phyloP scores from a whole-genome alignment of 1,140 invertebrate species.

The Bombus ignitus region DNA sequence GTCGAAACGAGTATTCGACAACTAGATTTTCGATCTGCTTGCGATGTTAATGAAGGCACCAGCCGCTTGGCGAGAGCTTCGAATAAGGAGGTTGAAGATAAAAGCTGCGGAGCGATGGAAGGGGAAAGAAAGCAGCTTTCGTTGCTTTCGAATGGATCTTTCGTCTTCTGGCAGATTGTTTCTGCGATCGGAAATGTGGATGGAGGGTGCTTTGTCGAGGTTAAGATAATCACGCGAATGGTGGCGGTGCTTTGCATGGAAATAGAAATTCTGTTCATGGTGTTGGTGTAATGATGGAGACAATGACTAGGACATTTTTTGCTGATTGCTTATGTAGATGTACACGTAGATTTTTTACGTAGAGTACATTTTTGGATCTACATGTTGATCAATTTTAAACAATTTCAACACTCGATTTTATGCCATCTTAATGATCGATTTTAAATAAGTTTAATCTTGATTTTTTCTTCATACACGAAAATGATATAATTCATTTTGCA shows the following conservation, averaged over 20 bases:
- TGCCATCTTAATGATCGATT: too few species aligned
- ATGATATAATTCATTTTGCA: too few species aligned
- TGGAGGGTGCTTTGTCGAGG: too few species aligned
- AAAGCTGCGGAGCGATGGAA: background rate
- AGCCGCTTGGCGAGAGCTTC: background rate
- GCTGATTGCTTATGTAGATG: too few species aligned
- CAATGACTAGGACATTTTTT: too few species aligned
- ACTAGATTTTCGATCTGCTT: constrained; percentile 11
- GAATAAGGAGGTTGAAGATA: background rate
- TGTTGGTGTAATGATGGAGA: background rate
- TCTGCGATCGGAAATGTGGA: background rate
- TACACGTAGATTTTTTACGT: too few species aligned
- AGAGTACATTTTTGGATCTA: too few species aligned
- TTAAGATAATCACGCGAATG: background rate
- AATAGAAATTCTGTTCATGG: background rate
- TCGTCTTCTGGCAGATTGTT: background rate
- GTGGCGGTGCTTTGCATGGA: background rate
- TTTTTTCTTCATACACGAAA: too few species aligned
- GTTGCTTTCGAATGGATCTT: background rate
- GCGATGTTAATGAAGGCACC: background rate
- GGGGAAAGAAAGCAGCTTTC: background rate
- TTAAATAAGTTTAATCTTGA: too few species aligned
- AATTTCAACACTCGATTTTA: too few species aligned
- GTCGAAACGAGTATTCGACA: background rate
- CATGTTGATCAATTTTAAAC: too few species aligned